Base-by-base conservation (phyloP, 2,113 vertebrate species). In the Carlito syrichta region DNA sequence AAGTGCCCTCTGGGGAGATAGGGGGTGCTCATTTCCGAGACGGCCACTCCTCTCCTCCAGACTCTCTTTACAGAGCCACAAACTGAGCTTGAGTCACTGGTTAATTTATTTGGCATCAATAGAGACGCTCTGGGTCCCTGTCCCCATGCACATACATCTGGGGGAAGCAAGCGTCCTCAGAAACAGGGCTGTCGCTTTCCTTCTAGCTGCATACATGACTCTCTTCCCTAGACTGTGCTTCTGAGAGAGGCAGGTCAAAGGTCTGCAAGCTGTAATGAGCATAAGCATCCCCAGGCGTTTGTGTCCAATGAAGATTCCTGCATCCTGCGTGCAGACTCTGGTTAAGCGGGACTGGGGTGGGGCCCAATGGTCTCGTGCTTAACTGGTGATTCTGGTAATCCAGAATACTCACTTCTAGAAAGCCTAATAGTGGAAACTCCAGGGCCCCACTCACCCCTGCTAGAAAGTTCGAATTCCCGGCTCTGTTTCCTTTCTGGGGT, bases 281-380 rank as follows among this genome's bases (percentile, higher is more conserved):
- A 20, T 73, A 40, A 74, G 50, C 45, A 60, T 81, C 23, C n/a
- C 74, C 48, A 2, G 50, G 73, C 38, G 40, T 78, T 74, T 81
- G 19, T 87, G 89, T 69, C 79, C 92, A 91, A 79, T 83, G 56
- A 50, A 86, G 43, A 82, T 50, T 91, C 56, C 68, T 56, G 6
- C 2, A 48, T 16, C 38, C 50, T 40, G 50, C 27, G 62, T n/a
- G 40, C 32, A 60, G 38, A n/a, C 22, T 43, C 12, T 66, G 69
- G 69, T 6, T 56, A 32, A 19, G 83, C 14, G n/a, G 82, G 27
- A 16, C 68, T 43, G 38, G 40, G 12, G 3, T 12, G 5, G 20
- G 23, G 30, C 25, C 73, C 32, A 13, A 23, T 50, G 14, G 23
- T 66, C 82, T 66, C 32, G 17, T 66, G 4, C 32, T 69, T 56